phyloP scores from a whole-genome alignment of 2,888 invertebrate species.

The Drosophila diplacantha region DNA sequence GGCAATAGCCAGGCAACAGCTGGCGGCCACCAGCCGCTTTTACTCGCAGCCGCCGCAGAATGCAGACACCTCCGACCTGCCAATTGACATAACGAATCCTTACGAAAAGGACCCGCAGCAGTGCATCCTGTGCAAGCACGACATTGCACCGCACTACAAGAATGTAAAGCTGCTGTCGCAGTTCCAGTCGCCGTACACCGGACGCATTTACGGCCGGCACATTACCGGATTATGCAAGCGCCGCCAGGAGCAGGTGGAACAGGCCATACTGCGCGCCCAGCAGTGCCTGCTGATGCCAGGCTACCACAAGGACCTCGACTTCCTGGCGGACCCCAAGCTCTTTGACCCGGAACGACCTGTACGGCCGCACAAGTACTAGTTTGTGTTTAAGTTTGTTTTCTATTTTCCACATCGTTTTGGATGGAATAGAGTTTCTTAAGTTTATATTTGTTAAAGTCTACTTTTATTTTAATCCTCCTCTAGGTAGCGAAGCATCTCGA shows the following conservation, averaged over 20 bases:
- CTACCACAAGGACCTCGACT: conserved; percentile 88
- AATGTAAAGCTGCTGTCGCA: conserved; percentile 94
- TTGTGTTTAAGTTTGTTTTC: conserved; percentile 17
- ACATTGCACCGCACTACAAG: conserved; percentile 92
- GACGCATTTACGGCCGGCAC: conserved; percentile 92
- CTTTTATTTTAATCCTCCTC: conserved; percentile 50
- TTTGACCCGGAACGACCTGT: conserved; percentile 93
- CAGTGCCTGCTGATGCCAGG: conserved; percentile 89
- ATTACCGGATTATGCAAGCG: conserved; percentile 94
- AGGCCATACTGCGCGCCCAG: conserved; percentile 87
- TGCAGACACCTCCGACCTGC: conserved; percentile 66
- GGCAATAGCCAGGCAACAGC: conserved; percentile 17
- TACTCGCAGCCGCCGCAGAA: conserved; percentile 30
- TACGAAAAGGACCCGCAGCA: conserved; percentile 84
- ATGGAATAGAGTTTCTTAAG: conserved; percentile 44
- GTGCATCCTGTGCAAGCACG: conserved; percentile 90
- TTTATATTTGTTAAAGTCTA: conserved; percentile 6
- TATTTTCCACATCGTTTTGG: conserved; percentile 29
- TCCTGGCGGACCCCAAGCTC: conserved; percentile 90
- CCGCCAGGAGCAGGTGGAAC: conserved; percentile 87
- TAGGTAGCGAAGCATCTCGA: conserved; percentile 67
- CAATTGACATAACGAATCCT: conserved; percentile 86
- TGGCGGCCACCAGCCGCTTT: conserved; percentile 29
- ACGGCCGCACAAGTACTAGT: conserved; percentile 87
- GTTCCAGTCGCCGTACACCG: conserved; percentile 97